Conservation (phyloP, 2,113 vertebrate species). For the Oenanthe melanoleuca region DNA sequence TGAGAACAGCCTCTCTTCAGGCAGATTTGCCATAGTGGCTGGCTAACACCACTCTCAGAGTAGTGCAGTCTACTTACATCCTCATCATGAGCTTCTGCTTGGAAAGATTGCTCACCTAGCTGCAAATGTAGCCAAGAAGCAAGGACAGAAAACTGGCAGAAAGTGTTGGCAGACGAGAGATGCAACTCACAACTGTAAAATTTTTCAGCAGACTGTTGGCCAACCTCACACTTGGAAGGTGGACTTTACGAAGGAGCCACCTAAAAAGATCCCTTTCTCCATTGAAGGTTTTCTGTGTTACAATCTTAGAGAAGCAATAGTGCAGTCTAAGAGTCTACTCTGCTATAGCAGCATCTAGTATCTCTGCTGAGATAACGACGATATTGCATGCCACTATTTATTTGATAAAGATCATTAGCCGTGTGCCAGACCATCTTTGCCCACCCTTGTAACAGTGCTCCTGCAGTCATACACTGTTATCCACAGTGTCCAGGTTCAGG, state of each 20-base stretch:
- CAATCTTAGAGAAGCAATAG: not conserved
- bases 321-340: not conserved
- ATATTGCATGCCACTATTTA: not conserved
- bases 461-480: not conserved
- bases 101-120: not conserved
- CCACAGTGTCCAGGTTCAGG: not conserved
- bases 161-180: not conserved
- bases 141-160: not conserved
- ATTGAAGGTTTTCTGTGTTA: not conserved
- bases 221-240: not conserved
- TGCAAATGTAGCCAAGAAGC: not conserved
- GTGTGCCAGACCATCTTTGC: not conserved
- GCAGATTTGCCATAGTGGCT: rapidly evolving
- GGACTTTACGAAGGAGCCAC: not conserved
- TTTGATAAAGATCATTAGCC: not conserved
- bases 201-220: not conserved
- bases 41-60: not conserved
- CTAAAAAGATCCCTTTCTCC: not conserved
- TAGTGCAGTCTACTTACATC: not conserved
- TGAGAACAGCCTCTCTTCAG: not conserved
- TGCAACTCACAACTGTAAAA: not conserved
- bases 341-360: not conserved
- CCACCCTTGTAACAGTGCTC: rapidly evolving
- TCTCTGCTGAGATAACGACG: not conserved
- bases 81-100: not conserved